Conservation (phyloP, 1,140 invertebrate species). For the Camponotus pennsylvanicus region DNA sequence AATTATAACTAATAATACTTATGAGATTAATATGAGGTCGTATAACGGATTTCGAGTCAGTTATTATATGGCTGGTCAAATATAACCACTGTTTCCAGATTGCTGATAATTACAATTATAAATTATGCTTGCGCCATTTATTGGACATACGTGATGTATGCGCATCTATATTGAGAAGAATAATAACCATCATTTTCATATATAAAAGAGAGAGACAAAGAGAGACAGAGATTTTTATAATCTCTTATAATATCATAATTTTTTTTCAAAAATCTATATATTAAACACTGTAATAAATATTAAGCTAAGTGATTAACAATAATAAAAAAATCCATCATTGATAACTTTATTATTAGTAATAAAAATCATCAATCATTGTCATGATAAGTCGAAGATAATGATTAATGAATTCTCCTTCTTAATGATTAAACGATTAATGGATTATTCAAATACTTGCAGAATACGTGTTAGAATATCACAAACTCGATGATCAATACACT, state of each 20-base stretch:
- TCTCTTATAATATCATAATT: not conserved
- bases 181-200: not conserved
- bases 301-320: not conserved
- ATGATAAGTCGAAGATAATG: not conserved
- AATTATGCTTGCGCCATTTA: conserved; percentile 44
- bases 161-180: not conserved
- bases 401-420: no score
- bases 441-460: not conserved
- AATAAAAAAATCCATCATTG: not conserved
- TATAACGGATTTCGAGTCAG: conserved; percentile 64
- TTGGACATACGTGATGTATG: not conserved
- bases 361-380: not conserved
- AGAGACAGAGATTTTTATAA: not conserved
- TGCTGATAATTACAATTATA: conserved; percentile 49
- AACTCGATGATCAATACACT: not conserved
- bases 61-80: conserved; percentile 64
- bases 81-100: conserved; percentile 47
- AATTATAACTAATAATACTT: not conserved
- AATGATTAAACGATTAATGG: not conserved
- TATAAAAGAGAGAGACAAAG: no score
- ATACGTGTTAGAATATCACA: no score
- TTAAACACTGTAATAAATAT: not conserved
- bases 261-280: not conserved
- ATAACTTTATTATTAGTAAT: not conserved
- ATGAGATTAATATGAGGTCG: conserved; percentile 43